These are phyloP conservation scores for Ochropleura leucogaster DNA, from an alignment of 2,888 invertebrate species.

Conservation along the genomic window DNA sequence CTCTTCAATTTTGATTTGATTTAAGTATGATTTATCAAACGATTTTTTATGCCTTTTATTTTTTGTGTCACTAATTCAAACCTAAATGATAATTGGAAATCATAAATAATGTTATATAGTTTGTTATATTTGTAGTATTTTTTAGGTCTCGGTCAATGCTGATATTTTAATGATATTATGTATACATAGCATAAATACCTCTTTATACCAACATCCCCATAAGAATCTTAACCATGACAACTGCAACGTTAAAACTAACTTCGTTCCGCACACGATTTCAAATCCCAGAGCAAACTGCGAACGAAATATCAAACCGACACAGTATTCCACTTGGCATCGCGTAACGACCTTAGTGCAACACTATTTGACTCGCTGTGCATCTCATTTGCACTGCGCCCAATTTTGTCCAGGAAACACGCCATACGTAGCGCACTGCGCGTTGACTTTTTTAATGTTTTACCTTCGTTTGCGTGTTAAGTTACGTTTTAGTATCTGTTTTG, in stretches of 20 bases:
- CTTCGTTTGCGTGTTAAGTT: constrained; percentile 17
- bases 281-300: constrained; percentile 18
- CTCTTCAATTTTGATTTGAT: not conserved
- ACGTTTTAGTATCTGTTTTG: not conserved
- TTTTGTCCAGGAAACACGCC: constrained; percentile 32
- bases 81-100: not conserved
- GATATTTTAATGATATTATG: not conserved
- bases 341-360: constrained; percentile 41
- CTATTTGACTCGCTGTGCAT: constrained; percentile 42
- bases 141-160: not conserved
- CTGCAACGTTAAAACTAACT: constrained; percentile 12
- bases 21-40: not conserved
- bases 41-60: not conserved
- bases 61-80: not conserved
- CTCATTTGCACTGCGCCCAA: constrained; percentile 39
- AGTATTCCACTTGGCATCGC: constrained; percentile 27
- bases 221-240: not conserved
- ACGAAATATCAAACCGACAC: constrained; percentile 41
- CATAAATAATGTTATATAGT: not conserved
- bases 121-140: not conserved
- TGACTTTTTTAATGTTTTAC: constrained; percentile 19
- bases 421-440: constrained; percentile 20
- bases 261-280: constrained; percentile 21
- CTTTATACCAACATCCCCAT: not conserved
- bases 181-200: not conserved